These are phyloP conservation scores for Aurelia coerulea DNA, from an alignment of 30 jellyfish, hydroid and myxozoan genomes.

Conservation along the genomic window DNA sequence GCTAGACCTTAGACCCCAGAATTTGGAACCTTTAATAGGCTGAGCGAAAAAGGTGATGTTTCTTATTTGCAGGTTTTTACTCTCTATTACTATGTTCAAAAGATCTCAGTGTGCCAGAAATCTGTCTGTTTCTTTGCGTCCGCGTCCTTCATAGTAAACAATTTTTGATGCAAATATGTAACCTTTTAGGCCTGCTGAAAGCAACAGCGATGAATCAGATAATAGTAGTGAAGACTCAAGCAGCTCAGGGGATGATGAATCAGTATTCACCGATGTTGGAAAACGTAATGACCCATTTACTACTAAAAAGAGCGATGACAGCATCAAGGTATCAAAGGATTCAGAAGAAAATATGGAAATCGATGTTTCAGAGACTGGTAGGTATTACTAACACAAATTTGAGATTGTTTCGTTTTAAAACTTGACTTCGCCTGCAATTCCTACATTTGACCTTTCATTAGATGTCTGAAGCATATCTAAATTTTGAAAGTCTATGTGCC, in stretches of 20 bases:
- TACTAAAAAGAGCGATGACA: not conserved
- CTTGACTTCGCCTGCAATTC: not conserved
- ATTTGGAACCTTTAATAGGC: no score
- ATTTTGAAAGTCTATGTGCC: no score
- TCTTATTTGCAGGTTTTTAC: no score
- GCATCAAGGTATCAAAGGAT: constrained; percentile 1
- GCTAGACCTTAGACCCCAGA: no score
- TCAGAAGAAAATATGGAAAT: constrained; percentile 77
- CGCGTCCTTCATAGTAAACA: no score
- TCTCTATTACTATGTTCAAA: no score
- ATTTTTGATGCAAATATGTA: no score
- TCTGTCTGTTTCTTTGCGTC: no score
- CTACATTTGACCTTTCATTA: no score
- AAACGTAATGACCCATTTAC: constrained; percentile 5
- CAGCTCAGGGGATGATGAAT: constrained; percentile 65
- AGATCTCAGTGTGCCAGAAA: no score
- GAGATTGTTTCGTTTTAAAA: not conserved
- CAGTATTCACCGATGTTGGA: constrained; percentile 58
- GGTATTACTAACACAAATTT: not conserved
- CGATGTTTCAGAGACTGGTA: constrained; percentile 33
- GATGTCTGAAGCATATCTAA: no score
- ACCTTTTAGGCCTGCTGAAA: constrained; percentile 35
- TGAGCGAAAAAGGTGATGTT: no score
- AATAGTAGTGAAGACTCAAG: constrained; percentile 62
- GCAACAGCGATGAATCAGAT: constrained; percentile 71